Conservation (phyloP, 2,797 vertebrate species). For the Gastrophryne carolinensis region DNA sequence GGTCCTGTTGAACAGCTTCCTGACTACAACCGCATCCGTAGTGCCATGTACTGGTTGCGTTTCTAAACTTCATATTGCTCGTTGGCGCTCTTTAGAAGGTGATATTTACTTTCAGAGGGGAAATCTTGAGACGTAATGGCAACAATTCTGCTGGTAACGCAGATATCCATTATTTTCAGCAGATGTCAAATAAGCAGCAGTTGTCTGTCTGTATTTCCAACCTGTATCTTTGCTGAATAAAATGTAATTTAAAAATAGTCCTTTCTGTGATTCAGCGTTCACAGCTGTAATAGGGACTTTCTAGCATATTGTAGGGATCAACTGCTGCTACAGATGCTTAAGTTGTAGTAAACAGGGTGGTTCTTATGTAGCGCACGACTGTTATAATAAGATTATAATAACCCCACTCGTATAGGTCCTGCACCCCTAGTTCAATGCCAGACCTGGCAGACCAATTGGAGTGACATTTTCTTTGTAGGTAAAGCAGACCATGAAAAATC, state of each 20-base stretch:
- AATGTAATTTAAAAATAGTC: constrained; percentile 20
- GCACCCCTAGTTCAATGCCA: no score
- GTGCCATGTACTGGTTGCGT: constrained; percentile 93
- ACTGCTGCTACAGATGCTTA: no score
- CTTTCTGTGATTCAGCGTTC: background rate
- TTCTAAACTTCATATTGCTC: constrained; percentile 69
- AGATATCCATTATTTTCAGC: background rate
- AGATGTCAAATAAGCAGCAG: constrained; percentile 6
- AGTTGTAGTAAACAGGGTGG: no score
- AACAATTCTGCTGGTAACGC: background rate
- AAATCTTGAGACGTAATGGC: background rate
- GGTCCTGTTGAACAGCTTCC: constrained; percentile 91
- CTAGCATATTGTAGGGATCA: no score
- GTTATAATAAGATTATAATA: no score
- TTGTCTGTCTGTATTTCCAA: background rate
- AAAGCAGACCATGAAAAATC: no score
- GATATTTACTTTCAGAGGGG: background rate
- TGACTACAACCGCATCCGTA: constrained; percentile 96
- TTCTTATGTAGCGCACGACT: no score
- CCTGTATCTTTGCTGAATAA: constrained; percentile 51
- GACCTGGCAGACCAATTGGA: no score
- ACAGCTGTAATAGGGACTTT: no score
- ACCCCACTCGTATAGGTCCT: no score
- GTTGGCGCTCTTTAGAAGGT: background rate
- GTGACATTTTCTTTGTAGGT: no score